Evolutionary conservation across 2,888 invertebrate species (phyloP).

Genomic region (Caenorhabditis macrosperma): DNA sequence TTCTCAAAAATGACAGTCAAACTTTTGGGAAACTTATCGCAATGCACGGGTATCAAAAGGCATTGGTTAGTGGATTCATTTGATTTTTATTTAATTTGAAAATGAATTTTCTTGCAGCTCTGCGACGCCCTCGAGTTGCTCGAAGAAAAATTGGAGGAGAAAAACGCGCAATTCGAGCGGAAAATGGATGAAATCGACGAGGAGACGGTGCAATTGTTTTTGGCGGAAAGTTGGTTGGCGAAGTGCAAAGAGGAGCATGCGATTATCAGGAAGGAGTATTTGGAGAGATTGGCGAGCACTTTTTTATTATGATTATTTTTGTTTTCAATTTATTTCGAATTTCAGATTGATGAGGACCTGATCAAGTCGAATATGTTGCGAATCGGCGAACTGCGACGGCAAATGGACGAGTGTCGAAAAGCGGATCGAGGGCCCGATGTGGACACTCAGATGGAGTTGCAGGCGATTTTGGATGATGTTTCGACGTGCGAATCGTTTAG

Average conservation of each 20-base stretch:
- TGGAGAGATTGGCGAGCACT: neutral
- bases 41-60: no score
- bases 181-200: neutral
- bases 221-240: neutral
- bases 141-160: no score
- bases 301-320: neutral
- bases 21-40: no score
- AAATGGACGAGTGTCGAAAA: neutral
- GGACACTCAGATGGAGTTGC: neutral
- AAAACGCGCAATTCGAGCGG: neutral
- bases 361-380: slow-evolving; percentile 24
- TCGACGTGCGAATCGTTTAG: slow-evolving; percentile 41
- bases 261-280: neutral
- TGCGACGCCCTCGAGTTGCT: no score
- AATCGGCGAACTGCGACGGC: neutral
- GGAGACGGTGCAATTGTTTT: neutral
- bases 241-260: neutral
- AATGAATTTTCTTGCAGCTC: no score
- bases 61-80: no score
- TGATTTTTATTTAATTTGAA: no score
- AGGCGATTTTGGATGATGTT: slow-evolving; percentile 32
- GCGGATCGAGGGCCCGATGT: neutral
- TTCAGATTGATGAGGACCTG: slow-evolving; percentile 37
- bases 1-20: no score
- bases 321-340: neutral